Evolutionary conservation across 37 sponge, comb jelly and placozoan genomes (phyloP), one percentile per base, ranked within the genome.

Genomic region (Cliona cf. orientalis): DNA sequence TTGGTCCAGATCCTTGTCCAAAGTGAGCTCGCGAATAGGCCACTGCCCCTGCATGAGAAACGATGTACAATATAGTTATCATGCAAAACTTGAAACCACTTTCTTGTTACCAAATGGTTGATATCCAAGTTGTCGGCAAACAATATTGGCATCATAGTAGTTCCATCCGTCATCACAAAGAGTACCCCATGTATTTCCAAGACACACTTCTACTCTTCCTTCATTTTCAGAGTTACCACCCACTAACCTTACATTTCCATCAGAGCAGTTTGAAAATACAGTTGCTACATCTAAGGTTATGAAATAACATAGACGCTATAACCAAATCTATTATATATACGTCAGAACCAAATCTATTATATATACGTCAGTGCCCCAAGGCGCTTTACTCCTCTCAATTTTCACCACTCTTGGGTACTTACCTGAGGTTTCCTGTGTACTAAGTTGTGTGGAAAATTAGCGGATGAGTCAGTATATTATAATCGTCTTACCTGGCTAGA

Each of bases 41-140:
- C 14, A 49, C 53, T 19, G 53, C 53, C 14, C 53, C 53, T 49
- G 9, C 14, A 14, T 49, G 14, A 49, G n/a, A n/a, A n/a, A n/a
- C n/a, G n/a, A n/a, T n/a, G 14, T 49, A 49, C 53, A 49, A 49
- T 49, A 19, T 19, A 49, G 53, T 49, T 19, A 19, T 9, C 53
- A 49, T 49, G 53, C 53, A 49, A 49, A 14, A 49, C 9, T 49
- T 14, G 6, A 65, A 29, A 33, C 3, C 33, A 31, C 2, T 3
- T 19, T 5, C 2, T 33, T 9, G 32, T 5, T 65, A 65, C 66
- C 66, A 29, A 33, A 65, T 29, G 66, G 26, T n/a, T 4, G 26
- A 65, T 31, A 29, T 65, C 66, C 66, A 65, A 72, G 73, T 53
- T 72, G 73, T 49, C 57, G 49, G 34, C 73, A 72, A 9, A 72